Conservation (phyloP, 2,797 vertebrate species). For the Coluber constrictor region DNA sequence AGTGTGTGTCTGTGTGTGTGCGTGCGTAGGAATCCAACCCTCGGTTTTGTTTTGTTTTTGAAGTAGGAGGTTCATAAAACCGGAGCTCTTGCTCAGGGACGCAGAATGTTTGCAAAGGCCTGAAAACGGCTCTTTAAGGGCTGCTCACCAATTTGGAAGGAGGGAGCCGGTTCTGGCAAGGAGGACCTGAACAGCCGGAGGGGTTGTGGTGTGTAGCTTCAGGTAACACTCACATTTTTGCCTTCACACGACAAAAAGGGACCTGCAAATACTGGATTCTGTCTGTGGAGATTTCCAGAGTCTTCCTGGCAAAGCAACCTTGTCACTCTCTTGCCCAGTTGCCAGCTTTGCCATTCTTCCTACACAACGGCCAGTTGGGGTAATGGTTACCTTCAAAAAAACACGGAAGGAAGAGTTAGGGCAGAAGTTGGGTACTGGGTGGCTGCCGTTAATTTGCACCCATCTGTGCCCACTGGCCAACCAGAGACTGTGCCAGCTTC, state of each 20-base stretch:
- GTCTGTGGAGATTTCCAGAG: neutral
- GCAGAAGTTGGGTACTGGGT: neutral
- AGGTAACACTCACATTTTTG: neutral
- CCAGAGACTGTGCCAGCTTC: neutral
- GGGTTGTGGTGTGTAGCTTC: neutral
- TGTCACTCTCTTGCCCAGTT: neutral
- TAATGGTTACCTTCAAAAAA: neutral
- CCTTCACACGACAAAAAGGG: neutral
- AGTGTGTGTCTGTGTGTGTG: too few species aligned
- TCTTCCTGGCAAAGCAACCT: neutral
- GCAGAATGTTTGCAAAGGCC: conserved; percentile 30
- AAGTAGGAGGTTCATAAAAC: neutral
- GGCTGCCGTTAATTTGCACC: neutral
- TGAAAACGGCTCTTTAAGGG: conserved; percentile 7
- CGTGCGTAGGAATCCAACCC: conserved; percentile 2
- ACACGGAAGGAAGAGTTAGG: neutral
- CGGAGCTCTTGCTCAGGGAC: neutral
- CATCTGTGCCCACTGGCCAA: neutral
- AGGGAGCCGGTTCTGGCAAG: conserved; percentile 33
- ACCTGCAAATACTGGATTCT: neutral
- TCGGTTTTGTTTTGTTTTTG: conserved; percentile 12
- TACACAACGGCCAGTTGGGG: neutral
- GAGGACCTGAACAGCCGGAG: conserved; percentile 16
- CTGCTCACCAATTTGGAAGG: neutral
- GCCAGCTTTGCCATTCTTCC: neutral